These are phyloP conservation scores for Lagria hirta DNA, from an alignment of 2,888 invertebrate species.

Conservation along the genomic window DNA sequence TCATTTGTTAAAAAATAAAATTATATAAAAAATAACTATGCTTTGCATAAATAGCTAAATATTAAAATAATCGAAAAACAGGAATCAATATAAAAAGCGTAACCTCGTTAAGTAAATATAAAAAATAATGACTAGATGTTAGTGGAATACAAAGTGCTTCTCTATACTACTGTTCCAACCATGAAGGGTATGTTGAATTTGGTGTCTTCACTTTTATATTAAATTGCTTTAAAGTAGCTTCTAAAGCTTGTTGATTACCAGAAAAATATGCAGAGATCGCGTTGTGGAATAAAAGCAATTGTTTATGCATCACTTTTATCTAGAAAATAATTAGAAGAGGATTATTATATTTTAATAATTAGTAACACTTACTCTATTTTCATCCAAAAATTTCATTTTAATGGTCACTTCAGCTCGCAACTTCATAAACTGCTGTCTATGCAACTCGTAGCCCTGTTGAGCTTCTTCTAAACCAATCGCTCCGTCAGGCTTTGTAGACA, in stretches of 20 bases:
- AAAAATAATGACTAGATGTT: slow-evolving; percentile 26
- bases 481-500: slow-evolving; percentile 66
- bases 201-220: slow-evolving; percentile 86
- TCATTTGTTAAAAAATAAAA: not conserved
- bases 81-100: slow-evolving; percentile 19
- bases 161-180: slow-evolving; percentile 71
- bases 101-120: slow-evolving; percentile 6
- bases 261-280: slow-evolving; percentile 97
- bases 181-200: slow-evolving; percentile 74
- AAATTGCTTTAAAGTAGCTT: slow-evolving; percentile 93
- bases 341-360: slow-evolving; percentile 4
- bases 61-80: slow-evolving; percentile 16
- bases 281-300: slow-evolving; percentile 92
- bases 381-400: slow-evolving; percentile 94
- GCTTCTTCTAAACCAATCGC: slow-evolving; percentile 73
- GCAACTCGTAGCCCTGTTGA: slow-evolving; percentile 77
- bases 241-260: slow-evolving; percentile 90
- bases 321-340: slow-evolving; percentile 53
- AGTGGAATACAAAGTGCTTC: slow-evolving; percentile 16
- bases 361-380: slow-evolving; percentile 78
- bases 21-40: slow-evolving; percentile 4
- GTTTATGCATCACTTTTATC: slow-evolving; percentile 99
- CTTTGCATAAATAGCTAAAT: slow-evolving; percentile 7
- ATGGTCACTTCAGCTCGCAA: slow-evolving; percentile 91
- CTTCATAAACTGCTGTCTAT: slow-evolving; percentile 89